Evolutionary conservation across 1,140 invertebrate genomes (phyloP), one percentile per base, ranked within the genome.

Genomic region (Bombus waltoni): DNA sequence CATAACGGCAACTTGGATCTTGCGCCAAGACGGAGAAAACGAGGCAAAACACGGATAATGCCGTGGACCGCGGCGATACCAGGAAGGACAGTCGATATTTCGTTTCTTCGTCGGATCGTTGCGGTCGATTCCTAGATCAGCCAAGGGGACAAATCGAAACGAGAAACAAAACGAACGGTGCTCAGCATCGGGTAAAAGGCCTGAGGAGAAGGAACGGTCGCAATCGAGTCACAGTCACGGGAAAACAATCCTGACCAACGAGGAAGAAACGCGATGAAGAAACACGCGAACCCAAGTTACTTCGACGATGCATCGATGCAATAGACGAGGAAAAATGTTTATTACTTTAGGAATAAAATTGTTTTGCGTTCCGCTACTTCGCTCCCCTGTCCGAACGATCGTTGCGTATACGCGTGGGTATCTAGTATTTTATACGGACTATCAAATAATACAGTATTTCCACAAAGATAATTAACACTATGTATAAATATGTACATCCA

Each of bases 1-100:
- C 85, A 84, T 90, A 90, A 90, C 89, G 87, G 87, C 81, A 88
- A 90, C 79, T 57, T 62, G 57, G 85, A 77, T 83, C 79, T 53
- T 25, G 44, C 42, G n/a, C 32, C 59, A 32, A 35, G 32, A 18
- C 18, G 32, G 68, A 75, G 66, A 71, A 78, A 80, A 85, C 84
- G 81, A 70, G 62, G 81, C 84, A 88, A 88, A 90, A 86, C 84
- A 86, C 71, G 68, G 73, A 79, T 65, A 87, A 83, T 75, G 71
- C 35, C 44, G 25, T 53, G 28, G 65, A 74, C 28, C 18, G 71
- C 59, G 40, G 78, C 47, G 32, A 59, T 85, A 81, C 84, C 59
- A 68, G 44, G 84, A 85, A 85, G 42, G 35, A 15, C 44, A 40
- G 84, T 74, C 47, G 73, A 86, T 81, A 86, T 83, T 83, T 86